Evolutionary conservation across 2,888 invertebrate genomes (phyloP).

Genomic region (Toxonevra muliebris): DNA sequence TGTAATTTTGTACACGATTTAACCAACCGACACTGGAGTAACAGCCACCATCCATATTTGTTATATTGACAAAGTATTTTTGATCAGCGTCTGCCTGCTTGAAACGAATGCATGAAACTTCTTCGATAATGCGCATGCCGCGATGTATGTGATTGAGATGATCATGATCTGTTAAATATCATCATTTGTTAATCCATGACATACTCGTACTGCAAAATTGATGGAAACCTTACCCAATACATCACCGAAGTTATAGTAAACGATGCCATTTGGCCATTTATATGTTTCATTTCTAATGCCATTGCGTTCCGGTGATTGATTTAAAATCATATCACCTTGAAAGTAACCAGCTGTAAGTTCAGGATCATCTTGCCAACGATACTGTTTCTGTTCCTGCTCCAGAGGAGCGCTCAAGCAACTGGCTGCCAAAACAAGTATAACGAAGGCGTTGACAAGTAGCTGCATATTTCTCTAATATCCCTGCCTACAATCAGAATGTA

Average conservation of each 20-base stretch:
- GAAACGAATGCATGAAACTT: conserved; percentile 77
- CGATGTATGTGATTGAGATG: conserved; percentile 72
- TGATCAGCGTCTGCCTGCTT: conserved; percentile 68
- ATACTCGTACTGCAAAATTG: no score
- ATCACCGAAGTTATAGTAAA: conserved; percentile 72
- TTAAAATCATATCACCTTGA: conserved; percentile 79
- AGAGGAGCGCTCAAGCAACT: no score
- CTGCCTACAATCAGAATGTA: no score
- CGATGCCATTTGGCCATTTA: conserved; percentile 73
- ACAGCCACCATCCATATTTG: conserved; percentile 69
- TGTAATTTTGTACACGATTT: conserved; percentile 48
- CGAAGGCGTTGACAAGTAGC: no score
- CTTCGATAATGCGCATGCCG: conserved; percentile 77
- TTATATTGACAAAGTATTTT: conserved; percentile 51
- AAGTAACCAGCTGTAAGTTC: conserved; percentile 79
- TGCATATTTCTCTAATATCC: no score
- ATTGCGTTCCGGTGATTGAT: conserved; percentile 66
- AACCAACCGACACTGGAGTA: conserved; percentile 79
- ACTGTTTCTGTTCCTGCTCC: neutral
- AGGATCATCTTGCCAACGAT: conserved; percentile 67
- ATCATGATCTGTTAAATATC: conserved; percentile 53
- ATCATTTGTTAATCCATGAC: no score
- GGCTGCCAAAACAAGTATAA: no score
- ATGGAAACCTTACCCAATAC: neutral
- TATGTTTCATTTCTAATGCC: conserved; percentile 68